Base-by-base conservation (phyloP, 2,888 invertebrate genomes). In the Rhodophaea formosa region DNA sequence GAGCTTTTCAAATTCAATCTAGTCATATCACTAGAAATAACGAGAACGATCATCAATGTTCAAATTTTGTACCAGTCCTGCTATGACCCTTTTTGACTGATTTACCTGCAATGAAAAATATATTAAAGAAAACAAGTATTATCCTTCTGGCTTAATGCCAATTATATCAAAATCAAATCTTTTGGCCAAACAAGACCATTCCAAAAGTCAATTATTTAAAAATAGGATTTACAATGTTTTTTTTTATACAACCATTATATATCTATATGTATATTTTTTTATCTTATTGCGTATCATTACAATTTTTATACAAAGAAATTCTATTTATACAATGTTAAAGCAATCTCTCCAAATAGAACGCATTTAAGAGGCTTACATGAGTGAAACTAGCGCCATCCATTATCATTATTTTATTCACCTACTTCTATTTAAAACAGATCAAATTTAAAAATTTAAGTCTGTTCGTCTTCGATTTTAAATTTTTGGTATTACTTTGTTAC, bases 201-300 rank as follows among this genome's bases (percentile, higher is more conserved):
- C 73, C 74, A 73, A 74, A 74, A 77, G 89, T 88, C 89, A 88
- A 88, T 88, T 88, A 83, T 75, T 72, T 74, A 58, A 77, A 72
- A 77, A 77, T 82, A 84, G 73, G 74, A 75, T 84, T 77, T 74
- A 74, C 69, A 71, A 72, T 70, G 58, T 66, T 74, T 67, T 71
- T 74, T 74, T 74, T 65, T 62, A 63, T 71, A 75, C 70, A 77
- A 71, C n/a, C n/a, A 70, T 61, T 60, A 69, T 68, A 71, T 67
- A 65, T 60, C 69, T 68, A 71, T 67, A 66, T 71, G 66, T 75
- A 75, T 82, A 82, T 85, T 86, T 84, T n/a, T 80, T 65, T 69
- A 79, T 70, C 62, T 59, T 73, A 71, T 80, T 73, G 69, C 69
- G 62, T 62, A 46, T 57, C 54, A 58, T 61, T 60, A 51, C 52